phyloP scores from a whole-genome alignment of 2,888 invertebrate genomes.

The Ophioninae sp. region DNA sequence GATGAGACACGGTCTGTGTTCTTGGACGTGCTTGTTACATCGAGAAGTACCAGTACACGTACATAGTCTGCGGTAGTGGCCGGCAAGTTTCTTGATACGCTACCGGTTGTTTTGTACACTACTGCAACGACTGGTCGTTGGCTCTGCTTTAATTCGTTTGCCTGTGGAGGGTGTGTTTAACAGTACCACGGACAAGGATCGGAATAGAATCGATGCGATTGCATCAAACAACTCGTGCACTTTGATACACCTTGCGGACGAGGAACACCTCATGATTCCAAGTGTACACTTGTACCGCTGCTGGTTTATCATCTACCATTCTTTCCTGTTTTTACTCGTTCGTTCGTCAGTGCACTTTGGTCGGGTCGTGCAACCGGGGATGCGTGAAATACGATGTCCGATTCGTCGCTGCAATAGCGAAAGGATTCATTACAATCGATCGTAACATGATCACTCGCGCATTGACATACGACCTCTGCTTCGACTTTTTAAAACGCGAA shows the following conservation, averaged over 20 bases:
- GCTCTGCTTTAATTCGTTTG: not conserved
- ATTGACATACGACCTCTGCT: not conserved
- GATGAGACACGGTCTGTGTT: not conserved
- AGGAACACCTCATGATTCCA: no score
- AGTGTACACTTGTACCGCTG: not conserved
- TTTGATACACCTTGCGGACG: not conserved
- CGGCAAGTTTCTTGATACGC: slow-evolving; percentile 11
- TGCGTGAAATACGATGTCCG: not conserved
- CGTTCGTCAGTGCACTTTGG: not conserved
- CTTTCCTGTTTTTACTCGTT: not conserved
- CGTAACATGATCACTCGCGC: not conserved
- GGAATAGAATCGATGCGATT: not conserved
- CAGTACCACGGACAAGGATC: not conserved
- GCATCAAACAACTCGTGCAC: slow-evolving; percentile 1
- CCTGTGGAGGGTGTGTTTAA: not conserved
- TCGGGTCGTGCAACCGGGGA: not conserved
- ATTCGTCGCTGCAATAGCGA: not conserved
- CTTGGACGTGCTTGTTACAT: slow-evolving; percentile 12
- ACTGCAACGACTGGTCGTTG: not conserved
- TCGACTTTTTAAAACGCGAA: not conserved
- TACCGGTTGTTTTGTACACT: not conserved
- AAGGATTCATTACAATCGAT: not conserved
- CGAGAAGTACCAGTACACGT: not conserved
- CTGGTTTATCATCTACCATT: not conserved
- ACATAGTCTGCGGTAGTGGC: slow-evolving; percentile 1